Percentiles rank a stretch among this genome's conserved stretches.
These are phyloP conservation scores for Ianthella basta DNA, from an alignment of 37 sponge, comb jelly and placozoan genomes.

Conservation along the genomic window DNA sequence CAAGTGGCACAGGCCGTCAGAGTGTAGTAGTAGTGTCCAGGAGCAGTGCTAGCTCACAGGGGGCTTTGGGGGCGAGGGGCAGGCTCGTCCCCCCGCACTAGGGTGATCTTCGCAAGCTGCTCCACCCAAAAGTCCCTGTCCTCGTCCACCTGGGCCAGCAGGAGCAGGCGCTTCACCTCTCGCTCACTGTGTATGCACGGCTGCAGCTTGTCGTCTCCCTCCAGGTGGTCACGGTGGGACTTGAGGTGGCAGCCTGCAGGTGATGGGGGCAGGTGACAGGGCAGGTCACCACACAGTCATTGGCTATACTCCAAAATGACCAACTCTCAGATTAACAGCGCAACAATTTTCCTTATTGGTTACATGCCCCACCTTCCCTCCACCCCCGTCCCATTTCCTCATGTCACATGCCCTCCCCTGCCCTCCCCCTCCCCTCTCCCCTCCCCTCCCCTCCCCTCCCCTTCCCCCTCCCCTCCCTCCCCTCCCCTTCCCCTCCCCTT, in stretches of 20 bases:
- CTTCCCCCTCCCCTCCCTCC: too few relatives aligned
- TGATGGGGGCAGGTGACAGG: not conserved
- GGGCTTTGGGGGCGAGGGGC: not conserved
- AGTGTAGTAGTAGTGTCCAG: too few relatives aligned
- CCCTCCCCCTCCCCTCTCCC: too few relatives aligned
- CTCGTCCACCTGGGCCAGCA: constrained; percentile 45
- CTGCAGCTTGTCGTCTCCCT: constrained; percentile 46
- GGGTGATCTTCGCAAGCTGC: constrained; percentile 51
- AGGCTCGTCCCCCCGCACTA: constrained; percentile 30
- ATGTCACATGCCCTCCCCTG: too few relatives aligned
- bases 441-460: too few relatives aligned
- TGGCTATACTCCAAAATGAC: not conserved
- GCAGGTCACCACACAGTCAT: not conserved
- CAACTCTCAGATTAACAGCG: too few relatives aligned
- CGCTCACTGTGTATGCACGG: constrained; percentile 76
- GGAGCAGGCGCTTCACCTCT: constrained; percentile 59
- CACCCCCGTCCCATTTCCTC: too few relatives aligned
- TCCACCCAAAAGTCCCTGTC: constrained; percentile 54
- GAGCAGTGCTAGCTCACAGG: not conserved
- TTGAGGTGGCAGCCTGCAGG: constrained; percentile 75
- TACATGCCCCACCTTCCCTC: too few relatives aligned
- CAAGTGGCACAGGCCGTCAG: too few relatives aligned
- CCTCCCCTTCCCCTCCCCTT: too few relatives aligned
- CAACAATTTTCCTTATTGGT: too few relatives aligned
- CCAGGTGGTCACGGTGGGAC: constrained; percentile 77